Percentiles rank a stretch among this genome's conserved stretches.
Conservation (phyloP, 2,888 invertebrate species). For the Ichneumoninae sp. region DNA sequence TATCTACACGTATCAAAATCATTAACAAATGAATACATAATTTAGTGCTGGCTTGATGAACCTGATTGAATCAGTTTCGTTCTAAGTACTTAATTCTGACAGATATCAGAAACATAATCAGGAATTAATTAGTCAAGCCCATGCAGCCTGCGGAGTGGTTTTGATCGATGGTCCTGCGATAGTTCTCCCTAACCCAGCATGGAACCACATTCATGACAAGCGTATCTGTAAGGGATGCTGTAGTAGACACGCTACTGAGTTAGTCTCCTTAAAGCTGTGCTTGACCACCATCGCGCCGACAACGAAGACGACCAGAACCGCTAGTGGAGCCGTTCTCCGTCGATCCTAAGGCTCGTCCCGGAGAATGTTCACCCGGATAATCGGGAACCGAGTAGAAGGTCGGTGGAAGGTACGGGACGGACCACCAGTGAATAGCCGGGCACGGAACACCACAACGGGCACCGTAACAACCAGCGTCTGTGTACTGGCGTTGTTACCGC, state of each 20-base stretch:
- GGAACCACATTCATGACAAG: background rate
- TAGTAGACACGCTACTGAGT: background rate
- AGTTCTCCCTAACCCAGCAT: background rate
- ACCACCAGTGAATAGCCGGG: slow-evolving; percentile 12
- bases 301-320: slow-evolving; percentile 7
- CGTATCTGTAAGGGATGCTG: background rate
- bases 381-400: slow-evolving; percentile 15
- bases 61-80: background rate
- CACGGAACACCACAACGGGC: slow-evolving; percentile 30
- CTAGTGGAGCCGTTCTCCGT: slow-evolving; percentile 16
- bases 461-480: slow-evolving; percentile 46
- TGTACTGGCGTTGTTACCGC: slow-evolving; percentile 19
- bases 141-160: too few species aligned
- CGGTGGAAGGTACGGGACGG: background rate
- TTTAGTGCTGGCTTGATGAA: background rate
- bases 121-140: too few species aligned
- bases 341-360: slow-evolving; percentile 34
- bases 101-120: background rate
- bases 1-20: background rate
- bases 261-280: slow-evolving; percentile 17
- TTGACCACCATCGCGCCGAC: slow-evolving; percentile 22
- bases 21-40: background rate
- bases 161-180: background rate
- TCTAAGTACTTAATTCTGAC: background rate
- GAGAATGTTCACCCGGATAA: slow-evolving; percentile 35